These are phyloP conservation scores for Phrynosoma platyrhinos DNA, from an alignment of 2,113 vertebrate genomes.

Conservation along the genomic window DNA sequence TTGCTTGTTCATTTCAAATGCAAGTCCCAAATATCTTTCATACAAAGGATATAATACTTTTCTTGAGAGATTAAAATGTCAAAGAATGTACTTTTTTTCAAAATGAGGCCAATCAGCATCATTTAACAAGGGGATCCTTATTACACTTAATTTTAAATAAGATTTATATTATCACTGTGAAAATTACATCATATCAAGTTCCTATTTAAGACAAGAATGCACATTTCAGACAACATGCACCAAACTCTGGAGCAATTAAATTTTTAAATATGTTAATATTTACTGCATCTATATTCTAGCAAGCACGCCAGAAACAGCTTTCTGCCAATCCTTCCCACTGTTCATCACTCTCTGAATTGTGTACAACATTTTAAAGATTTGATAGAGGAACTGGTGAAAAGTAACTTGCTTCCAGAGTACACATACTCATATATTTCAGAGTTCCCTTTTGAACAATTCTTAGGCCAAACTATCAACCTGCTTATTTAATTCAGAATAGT, in stretches of 20 bases:
- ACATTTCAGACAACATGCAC: neutral
- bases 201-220: neutral
- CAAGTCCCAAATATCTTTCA: neutral
- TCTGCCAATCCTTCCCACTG: neutral
- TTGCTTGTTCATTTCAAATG: neutral
- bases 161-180: neutral
- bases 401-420: neutral
- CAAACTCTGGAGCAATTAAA: neutral
- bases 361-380: neutral
- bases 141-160: neutral
- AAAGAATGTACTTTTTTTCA: neutral
- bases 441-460: neutral
- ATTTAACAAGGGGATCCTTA: neutral
- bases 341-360: neutral
- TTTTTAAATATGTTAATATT: neutral
- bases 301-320: neutral
- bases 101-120: neutral
- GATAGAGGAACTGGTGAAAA: neutral
- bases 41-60: neutral
- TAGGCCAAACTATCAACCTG: neutral
- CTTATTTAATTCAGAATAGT: neutral
- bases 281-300: neutral
- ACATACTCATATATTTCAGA: neutral
- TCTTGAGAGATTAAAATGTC: neutral
- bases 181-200: neutral